A percentile compares a stretch with the other conserved stretches of the same genome.
Evolutionary conservation across 1,140 invertebrate species (phyloP).

Genomic region (Drosophila ficusphila): DNA sequence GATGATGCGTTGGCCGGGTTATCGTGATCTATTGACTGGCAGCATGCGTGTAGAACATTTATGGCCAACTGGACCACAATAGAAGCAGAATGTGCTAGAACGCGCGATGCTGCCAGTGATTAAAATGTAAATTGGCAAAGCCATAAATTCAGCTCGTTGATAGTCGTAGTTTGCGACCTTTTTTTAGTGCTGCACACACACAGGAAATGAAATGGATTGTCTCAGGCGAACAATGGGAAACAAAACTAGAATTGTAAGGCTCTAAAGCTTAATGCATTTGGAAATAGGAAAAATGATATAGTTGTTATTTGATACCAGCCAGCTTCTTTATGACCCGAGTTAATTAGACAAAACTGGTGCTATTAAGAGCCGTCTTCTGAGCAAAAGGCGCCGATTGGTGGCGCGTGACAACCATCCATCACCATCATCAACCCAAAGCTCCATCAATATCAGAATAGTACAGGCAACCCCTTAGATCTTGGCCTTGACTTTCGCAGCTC

Average conservation of each 20-base stretch:
- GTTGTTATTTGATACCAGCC: slow-evolving; percentile 44
- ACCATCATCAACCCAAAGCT: slow-evolving; percentile 17
- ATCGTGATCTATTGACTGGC: slow-evolving; percentile 72
- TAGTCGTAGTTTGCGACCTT: slow-evolving; percentile 36
- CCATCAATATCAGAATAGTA: background rate
- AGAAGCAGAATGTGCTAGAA: slow-evolving; percentile 14
- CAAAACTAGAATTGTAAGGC: slow-evolving; percentile 62
- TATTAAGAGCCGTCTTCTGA: slow-evolving; percentile 17
- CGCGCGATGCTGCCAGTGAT: slow-evolving; percentile 36
- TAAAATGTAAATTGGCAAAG: slow-evolving; percentile 63
- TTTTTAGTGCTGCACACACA: slow-evolving; percentile 55
- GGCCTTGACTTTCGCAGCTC: slow-evolving; percentile 23
- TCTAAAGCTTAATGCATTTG: slow-evolving; percentile 56
- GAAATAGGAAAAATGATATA: slow-evolving; percentile 47
- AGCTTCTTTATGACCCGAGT: slow-evolving; percentile 44
- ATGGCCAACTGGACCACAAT: slow-evolving; percentile 51
- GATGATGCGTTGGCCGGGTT: slow-evolving; percentile 44
- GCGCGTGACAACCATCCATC: slow-evolving; percentile 49
- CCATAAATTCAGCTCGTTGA: slow-evolving; percentile 60
- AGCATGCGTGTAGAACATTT: slow-evolving; percentile 49
- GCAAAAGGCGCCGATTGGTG: slow-evolving; percentile 31
- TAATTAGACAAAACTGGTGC: slow-evolving; percentile 62
- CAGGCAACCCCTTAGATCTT: background rate
- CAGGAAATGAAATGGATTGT: slow-evolving; percentile 71
- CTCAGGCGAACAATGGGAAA: slow-evolving; percentile 30